Conservation (phyloP, 53 echinoderm and acorn worm species). For the Mesocentrotus franciscanus region DNA sequence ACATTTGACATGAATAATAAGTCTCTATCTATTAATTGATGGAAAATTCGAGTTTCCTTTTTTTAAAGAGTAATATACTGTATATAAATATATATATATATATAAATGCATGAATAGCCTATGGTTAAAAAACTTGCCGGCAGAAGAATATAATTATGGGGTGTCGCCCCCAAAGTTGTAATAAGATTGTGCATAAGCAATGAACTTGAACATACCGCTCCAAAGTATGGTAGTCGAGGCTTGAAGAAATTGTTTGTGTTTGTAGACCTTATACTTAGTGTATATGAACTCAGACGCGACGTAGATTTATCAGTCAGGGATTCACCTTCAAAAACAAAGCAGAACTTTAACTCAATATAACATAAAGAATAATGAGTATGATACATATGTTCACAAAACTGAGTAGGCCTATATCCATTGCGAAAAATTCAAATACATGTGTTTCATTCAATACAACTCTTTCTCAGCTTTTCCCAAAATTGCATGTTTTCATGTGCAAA, state of each 20-base stretch:
- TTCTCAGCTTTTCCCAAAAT: too few relatives aligned
- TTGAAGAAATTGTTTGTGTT: not conserved
- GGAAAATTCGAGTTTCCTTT: too few relatives aligned
- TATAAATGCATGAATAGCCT: too few relatives aligned
- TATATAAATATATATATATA: too few relatives aligned
- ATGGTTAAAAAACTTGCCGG: not conserved
- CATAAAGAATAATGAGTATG: not conserved
- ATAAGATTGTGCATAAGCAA: not conserved
- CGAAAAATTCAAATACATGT: too few relatives aligned
- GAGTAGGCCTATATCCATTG: too few relatives aligned
- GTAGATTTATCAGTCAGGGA: not conserved
- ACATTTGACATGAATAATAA: too few relatives aligned
- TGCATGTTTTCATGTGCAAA: too few relatives aligned
- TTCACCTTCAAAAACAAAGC: not conserved
- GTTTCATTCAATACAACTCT: too few relatives aligned
- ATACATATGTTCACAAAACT: too few relatives aligned
- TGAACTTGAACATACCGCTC: not conserved
- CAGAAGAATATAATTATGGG: not conserved
- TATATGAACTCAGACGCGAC: not conserved
- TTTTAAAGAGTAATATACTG: too few relatives aligned
- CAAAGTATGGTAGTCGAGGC: constrained; percentile 24
- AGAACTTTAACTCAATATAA: not conserved
- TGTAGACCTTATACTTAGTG: not conserved
- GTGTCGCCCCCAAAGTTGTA: not conserved
- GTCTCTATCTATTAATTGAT: too few relatives aligned